Base-by-base conservation (phyloP, 1,140 invertebrate species). In the Drosophila repleta region DNA sequence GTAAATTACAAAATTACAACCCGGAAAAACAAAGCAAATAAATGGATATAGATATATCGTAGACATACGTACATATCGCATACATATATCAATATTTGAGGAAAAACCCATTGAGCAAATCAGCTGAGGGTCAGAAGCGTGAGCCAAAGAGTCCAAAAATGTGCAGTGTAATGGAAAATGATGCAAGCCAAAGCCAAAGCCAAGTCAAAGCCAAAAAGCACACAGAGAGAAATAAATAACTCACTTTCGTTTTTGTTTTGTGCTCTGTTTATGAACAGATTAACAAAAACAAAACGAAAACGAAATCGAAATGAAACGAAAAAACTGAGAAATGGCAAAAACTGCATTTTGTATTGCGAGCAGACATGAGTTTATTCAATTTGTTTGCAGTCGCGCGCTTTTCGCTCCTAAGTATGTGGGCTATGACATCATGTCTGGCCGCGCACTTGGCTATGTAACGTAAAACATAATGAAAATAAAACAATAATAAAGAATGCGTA, bases 121-220 rank as follows among this genome's bases (percentile, higher is more conserved):
- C 45, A 43, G 41, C 18, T 74, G 81, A 74, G 81, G 81, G 80
- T 85, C 81, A 80, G 72, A 64, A 85, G 74, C 61, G 80, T 51
- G 39, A 43, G 80, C 67, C 66, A 72, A 76, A 75, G 61, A 35
- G 17, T 26, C 24, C 46, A 65, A 55, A 45, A 55, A 45, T 24
- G 21, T n/a, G 21, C 21, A 13, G 39, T 32, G 57, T 55, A 67
- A 67, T 37, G 17, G 21, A 49, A 43, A 26, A 52, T 57, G 26
- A 26, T 45, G 10, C 56, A 18, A 53, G 26, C 29, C 15, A 46
- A 53, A 53, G 17, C 8, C 21, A 24, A n/a, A 24, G n/a, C n/a
- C 56, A 18, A 53, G 26, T 32, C 15, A 46, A 53, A 53, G 17
- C 8, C 21, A 24, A n/a, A 24, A 24, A n/a, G 46, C 11, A 41